Percentiles rank a stretch among this genome's conserved stretches.
phyloP scores from a whole-genome alignment of 2,888 invertebrate genomes.

The Pilophorus perplexus region DNA sequence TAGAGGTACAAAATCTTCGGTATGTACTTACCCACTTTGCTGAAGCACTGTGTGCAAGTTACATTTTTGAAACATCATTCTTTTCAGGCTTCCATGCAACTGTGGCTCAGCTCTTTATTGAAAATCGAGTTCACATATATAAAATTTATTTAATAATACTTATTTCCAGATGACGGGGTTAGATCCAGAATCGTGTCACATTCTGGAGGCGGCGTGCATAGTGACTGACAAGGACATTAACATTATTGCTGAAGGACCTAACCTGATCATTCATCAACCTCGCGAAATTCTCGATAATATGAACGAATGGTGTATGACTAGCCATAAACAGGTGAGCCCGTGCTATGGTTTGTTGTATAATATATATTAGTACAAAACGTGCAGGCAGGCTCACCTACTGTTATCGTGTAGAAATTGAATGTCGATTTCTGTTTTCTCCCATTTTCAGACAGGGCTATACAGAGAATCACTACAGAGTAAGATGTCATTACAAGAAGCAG shows the following conservation, averaged over 20 bases:
- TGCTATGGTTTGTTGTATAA: background rate
- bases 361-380: too few species aligned
- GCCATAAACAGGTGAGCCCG: constrained; percentile 69
- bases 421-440: background rate
- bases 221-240: constrained; percentile 80
- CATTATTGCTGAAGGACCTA: constrained; percentile 69
- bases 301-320: constrained; percentile 78
- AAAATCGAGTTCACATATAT: too few species aligned
- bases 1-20: too few species aligned
- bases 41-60: too few species aligned
- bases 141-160: background rate
- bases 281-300: constrained; percentile 69
- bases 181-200: constrained; percentile 69
- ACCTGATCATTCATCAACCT: constrained; percentile 75
- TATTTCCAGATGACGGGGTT: constrained; percentile 71
- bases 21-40: too few species aligned
- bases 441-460: constrained; percentile 73
- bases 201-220: constrained; percentile 86
- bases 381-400: too few species aligned
- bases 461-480: constrained; percentile 68
- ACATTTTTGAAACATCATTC: too few species aligned
- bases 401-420: constrained; percentile 11
- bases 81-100: too few species aligned
- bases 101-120: too few species aligned
- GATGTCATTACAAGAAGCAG: constrained; percentile 65